Evolutionary conservation across 2,888 invertebrate species (phyloP).

Genomic region (Hemaris fuciformis): DNA sequence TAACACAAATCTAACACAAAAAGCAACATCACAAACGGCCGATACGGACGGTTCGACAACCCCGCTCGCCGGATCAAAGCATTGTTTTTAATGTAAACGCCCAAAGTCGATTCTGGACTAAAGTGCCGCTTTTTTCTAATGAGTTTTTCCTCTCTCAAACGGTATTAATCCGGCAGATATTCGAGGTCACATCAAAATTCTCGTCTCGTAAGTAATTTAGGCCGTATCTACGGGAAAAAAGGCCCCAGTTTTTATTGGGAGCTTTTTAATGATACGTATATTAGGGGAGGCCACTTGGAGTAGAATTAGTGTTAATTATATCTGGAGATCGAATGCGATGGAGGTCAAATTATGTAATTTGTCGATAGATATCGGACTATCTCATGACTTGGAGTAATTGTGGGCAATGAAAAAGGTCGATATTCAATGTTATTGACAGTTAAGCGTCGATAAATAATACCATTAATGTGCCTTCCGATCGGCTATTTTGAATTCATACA

Average conservation of each 20-base stretch:
- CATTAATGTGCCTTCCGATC: background rate
- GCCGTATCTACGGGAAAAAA: slow-evolving; percentile 19
- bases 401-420: background rate
- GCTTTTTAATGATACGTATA: slow-evolving; percentile 8
- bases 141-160: slow-evolving; percentile 33
- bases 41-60: background rate
- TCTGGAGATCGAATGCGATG: background rate
- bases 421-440: background rate
- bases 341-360: background rate
- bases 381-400: background rate
- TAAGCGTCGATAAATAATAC: background rate
- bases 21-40: background rate
- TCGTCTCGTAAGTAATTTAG: slow-evolving; percentile 46
- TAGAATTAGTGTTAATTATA: background rate
- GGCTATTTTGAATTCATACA: background rate
- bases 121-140: slow-evolving; percentile 35
- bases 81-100: slow-evolving; percentile 34
- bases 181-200: slow-evolving; percentile 42
- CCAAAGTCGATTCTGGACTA: slow-evolving; percentile 26
- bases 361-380: no score
- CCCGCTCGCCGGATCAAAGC: slow-evolving; percentile 21
- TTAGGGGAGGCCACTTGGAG: background rate
- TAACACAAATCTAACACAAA: background rate
- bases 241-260: slow-evolving; percentile 20
- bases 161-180: slow-evolving; percentile 24